These are phyloP conservation scores for Lutraria rhynchaena DNA, from an alignment of 1,140 invertebrate genomes.

Conservation along the genomic window DNA sequence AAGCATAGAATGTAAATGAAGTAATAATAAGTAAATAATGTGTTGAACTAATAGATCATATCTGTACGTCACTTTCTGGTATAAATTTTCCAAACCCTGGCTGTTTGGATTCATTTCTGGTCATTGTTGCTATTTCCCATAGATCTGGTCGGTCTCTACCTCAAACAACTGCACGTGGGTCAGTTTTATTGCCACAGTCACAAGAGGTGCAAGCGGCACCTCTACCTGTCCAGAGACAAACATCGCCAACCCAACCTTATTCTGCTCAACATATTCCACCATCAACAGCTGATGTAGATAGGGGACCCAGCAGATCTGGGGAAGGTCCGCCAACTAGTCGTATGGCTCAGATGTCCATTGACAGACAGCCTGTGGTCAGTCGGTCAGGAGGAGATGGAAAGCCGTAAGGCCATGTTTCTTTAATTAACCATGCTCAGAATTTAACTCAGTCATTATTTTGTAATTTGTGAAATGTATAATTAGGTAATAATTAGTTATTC, in stretches of 20 bases:
- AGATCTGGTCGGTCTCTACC: conserved; percentile 48
- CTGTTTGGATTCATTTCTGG: too few relatives aligned
- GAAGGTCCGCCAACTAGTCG: conserved; percentile 47
- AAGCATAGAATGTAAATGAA: too few relatives aligned
- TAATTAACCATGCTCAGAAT: too few relatives aligned
- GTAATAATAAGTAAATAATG: too few relatives aligned
- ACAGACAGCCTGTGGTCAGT: conserved; percentile 44
- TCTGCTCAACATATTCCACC: background rate
- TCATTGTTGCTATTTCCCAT: background rate
- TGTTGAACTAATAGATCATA: too few relatives aligned
- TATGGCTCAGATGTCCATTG: conserved; percentile 59
- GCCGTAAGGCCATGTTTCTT: conserved; percentile 43
- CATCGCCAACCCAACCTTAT: conserved; percentile 24
- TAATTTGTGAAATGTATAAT: too few relatives aligned
- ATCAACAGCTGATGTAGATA: background rate
- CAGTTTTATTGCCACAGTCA: conserved; percentile 24
- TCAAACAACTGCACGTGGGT: conserved; percentile 36
- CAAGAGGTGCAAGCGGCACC: conserved; percentile 18
- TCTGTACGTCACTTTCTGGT: too few relatives aligned
- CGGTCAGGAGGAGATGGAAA: conserved; percentile 59
- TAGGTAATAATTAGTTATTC: too few relatives aligned
- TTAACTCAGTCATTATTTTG: too few relatives aligned
- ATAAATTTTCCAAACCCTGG: too few relatives aligned
- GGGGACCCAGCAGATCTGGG: background rate
- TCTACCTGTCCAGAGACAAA: background rate